Conservation (phyloP, 2,888 invertebrate species). For the Polietes domitor region DNA sequence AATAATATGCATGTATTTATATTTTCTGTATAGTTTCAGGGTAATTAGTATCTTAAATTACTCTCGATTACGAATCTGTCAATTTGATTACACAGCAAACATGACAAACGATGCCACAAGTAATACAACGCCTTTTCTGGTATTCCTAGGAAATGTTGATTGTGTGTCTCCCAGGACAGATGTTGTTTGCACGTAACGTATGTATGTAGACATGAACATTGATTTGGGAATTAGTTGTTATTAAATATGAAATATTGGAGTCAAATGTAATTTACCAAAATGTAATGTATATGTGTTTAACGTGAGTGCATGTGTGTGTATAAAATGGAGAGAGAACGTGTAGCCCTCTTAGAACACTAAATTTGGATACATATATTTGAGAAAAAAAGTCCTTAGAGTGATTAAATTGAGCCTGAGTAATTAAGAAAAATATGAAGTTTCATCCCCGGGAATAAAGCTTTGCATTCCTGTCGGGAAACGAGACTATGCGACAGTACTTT, state of each 20-base stretch:
- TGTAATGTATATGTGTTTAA: background rate
- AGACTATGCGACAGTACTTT: too few relatives aligned
- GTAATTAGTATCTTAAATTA: background rate
- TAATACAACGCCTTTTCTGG: background rate
- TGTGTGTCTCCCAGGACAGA: background rate
- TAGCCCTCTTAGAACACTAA: too few relatives aligned
- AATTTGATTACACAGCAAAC: background rate
- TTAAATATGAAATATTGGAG: background rate
- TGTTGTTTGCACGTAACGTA: background rate
- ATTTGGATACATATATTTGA: too few relatives aligned
- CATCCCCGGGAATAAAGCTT: too few relatives aligned
- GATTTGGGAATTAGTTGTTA: background rate
- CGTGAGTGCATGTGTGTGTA: background rate
- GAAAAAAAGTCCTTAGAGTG: too few relatives aligned
- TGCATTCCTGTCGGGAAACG: too few relatives aligned
- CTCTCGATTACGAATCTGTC: background rate
- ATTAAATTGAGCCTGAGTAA: too few relatives aligned
- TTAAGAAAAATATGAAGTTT: too few relatives aligned
- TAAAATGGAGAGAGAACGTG: too few relatives aligned
- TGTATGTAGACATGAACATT: background rate
- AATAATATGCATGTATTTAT: background rate
- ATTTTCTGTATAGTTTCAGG: background rate
- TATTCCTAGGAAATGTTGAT: background rate
- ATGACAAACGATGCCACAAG: background rate
- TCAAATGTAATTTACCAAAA: background rate